These are phyloP conservation scores for Capitulum mitella DNA, from an alignment of 2,888 invertebrate species.

Conservation along the genomic window DNA sequence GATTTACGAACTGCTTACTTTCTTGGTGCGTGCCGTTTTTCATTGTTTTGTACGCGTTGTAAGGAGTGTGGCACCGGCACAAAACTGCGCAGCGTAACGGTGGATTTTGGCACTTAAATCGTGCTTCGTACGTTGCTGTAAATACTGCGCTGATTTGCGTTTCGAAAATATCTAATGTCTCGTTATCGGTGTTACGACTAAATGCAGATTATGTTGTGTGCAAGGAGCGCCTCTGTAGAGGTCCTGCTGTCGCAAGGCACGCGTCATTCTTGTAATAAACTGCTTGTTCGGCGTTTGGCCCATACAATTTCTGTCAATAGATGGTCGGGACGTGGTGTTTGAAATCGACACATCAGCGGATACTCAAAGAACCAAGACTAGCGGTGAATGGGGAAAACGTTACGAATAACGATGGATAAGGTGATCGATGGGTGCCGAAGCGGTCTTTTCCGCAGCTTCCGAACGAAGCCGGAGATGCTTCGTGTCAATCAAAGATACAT, in stretches of 20 bases:
- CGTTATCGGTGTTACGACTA: conserved; percentile 3
- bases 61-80: neutral
- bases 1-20: neutral
- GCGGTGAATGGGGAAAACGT: no score
- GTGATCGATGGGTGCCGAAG: no score
- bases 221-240: neutral
- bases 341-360: no score
- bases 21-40: neutral
- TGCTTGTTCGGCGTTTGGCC: neutral
- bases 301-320: no score
- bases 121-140: neutral
- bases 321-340: no score
- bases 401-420: no score
- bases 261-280: conserved; percentile 17
- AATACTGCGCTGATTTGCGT: neutral
- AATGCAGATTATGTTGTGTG: conserved; percentile 6
- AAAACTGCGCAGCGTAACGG: neutral
- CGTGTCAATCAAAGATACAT: no score
- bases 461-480: no score
- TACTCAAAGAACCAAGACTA: no score
- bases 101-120: neutral
- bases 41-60: neutral
- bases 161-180: neutral
- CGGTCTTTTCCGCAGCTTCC: no score
- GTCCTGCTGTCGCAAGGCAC: neutral